Evolutionary conservation across 2,113 vertebrate genomes (phyloP).

Genomic region (Epinephelus fuscoguttatus): DNA sequence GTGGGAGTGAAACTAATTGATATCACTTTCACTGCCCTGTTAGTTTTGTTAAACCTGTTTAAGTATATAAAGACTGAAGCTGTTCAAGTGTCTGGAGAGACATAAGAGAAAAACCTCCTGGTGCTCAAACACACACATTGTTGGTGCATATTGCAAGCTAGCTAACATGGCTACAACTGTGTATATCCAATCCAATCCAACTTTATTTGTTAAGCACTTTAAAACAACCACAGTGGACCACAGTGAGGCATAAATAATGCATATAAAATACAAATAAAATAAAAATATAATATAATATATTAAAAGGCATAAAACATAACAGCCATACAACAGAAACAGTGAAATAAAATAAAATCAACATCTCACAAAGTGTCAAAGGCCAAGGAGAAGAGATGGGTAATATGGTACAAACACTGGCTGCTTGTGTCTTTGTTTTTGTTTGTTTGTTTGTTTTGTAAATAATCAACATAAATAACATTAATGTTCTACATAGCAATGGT

Average conservation of each 20-base stretch:
- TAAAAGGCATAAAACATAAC: too few relatives aligned
- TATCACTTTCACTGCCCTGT: background rate
- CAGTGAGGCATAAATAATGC: too few relatives aligned
- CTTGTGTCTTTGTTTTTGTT: background rate
- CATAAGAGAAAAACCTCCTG: background rate
- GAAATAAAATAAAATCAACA: too few relatives aligned
- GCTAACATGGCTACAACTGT: background rate
- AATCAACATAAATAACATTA: background rate
- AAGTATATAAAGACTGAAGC: background rate
- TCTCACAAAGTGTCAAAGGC: too few relatives aligned
- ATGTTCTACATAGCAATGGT: background rate
- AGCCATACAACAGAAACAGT: too few relatives aligned
- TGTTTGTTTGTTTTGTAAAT: background rate
- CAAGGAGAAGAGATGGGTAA: too few relatives aligned
- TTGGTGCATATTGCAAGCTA: background rate
- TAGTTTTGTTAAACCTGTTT: background rate
- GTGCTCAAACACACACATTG: background rate
- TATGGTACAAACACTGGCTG: background rate
- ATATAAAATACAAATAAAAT: too few relatives aligned
- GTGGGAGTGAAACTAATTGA: background rate
- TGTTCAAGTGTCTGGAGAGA: background rate
- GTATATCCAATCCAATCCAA: too few relatives aligned
- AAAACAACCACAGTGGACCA: too few relatives aligned
- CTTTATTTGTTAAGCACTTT: too few relatives aligned
- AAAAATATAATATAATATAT: too few relatives aligned